Base-by-base conservation (phyloP, 2,113 vertebrate species). In the Anseranas semipalmata region DNA sequence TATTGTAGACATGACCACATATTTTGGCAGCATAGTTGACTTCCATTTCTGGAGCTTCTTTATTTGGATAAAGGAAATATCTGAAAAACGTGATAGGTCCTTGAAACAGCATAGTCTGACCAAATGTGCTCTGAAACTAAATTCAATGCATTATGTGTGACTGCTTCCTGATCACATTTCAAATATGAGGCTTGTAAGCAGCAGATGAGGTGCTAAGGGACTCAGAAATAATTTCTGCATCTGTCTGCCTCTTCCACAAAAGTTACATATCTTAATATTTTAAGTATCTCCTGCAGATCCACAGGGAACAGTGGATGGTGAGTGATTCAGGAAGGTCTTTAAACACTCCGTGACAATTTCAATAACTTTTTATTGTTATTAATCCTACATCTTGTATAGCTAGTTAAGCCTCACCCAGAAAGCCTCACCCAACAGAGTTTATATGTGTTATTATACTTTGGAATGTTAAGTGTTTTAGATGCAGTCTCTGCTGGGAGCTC, bases 381-480 rank as follows among this genome's bases (percentile, higher is more conserved):
- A 98, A 93, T 96, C 95, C 96, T 98, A 95, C 82, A 88, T 95
- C 91, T 96, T 97, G 91, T 96, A 93, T 66, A 89, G 88, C 86
- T 83, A 95, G 97, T 95, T 96, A 96, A 97, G 95, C 97, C 98
- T 97, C 98, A 96, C 97, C 96, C 97, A 97, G 37, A 71, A 91
- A 93, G 96, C 95, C 98, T 98, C 97, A 97, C 98, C 97, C 97
- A 90, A 75, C 79, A 73, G 59, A 97, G 85, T 94, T 97, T 97
- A 96, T 97, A 96, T 95, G 97, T 90, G 93, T 97, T 97, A 94
- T 97, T 97, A 97, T 91, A 87, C 94, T 97, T 93, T 94, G 98
- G 98, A 98, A 97, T 98, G 97, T 97, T 97, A 97, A 98, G 96
- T 97, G 97, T 96, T 97, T 97, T 96, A 97, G 95, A 97, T 98